Evolutionary conservation across 1,140 invertebrate species (phyloP), one percentile per base, ranked within the genome.

Genomic region (Pseudomyrmex dendroicus): DNA sequence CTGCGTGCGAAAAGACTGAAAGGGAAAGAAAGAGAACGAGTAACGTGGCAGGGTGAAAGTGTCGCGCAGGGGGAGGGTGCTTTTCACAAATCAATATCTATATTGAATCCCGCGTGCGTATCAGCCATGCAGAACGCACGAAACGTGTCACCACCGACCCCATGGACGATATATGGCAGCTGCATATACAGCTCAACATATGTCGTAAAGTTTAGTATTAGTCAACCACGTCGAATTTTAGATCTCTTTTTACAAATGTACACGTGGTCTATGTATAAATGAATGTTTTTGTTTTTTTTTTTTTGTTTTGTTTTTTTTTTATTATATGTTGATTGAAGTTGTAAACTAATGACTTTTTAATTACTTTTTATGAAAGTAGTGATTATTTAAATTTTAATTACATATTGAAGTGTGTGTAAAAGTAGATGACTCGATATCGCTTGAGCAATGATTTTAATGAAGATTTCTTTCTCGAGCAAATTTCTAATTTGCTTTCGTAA

Each of bases 31-130:
- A 89, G 84, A 84, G 80, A 63, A 46, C 54, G 35, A 84, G 77
- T 56, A 80, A 85, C 20, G 64, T 46, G 86, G 83, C 74, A 73
- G 56, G 63, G 44, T 25, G 61, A 62, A 78, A 59, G 74, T 22
- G 54, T 25, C 74, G 35, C 35, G 73, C 59, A 86, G 82, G 64
- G 88, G 84, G 87, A 64, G 88, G 84, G 87, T 91, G 90, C 91
- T 88, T 91, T 92, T 90, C 89, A 90, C 93, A 93, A 94, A 94
- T 94, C 93, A 94, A 94, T 94, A 94, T 89, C 92, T 88, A 88
- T 52, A 54, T 83, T 85, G 77, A 77, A 70, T 80, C 84, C 85
- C 82, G 82, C 66, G 76, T 84, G 66, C 88, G 57, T 86, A 82
- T 70, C 89, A 90, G 84, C 74, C 87, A 83, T 89, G 70, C 82